Evolutionary conservation across 1,140 invertebrate species (phyloP).

Genomic region (Drosophila pseudoananassae): DNA sequence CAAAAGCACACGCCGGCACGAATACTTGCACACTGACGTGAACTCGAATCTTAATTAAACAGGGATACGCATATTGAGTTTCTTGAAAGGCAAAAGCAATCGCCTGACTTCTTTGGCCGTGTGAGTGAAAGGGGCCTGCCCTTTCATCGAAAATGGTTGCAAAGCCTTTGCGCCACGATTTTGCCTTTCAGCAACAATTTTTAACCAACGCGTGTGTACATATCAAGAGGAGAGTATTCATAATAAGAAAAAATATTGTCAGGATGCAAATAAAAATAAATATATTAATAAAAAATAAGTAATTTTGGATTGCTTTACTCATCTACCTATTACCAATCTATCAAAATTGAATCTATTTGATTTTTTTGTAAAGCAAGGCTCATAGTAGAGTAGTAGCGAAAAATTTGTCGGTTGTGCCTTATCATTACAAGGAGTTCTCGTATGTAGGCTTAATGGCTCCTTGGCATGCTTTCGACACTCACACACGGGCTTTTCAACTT

Average conservation of each 20-base stretch:
- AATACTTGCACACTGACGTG: constrained; percentile 22
- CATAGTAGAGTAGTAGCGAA: neutral
- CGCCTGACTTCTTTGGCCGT: constrained; percentile 50
- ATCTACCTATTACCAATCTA: too few species aligned
- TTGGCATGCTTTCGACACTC: constrained; percentile 34
- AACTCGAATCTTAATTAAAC: constrained; percentile 80
- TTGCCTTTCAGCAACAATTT: constrained; percentile 44
- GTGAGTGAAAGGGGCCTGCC: neutral
- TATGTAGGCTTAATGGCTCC: constrained; percentile 43
- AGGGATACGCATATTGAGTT: constrained; percentile 76
- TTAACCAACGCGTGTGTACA: constrained; percentile 4
- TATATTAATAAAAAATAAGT: neutral
- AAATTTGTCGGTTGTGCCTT: constrained; percentile 33
- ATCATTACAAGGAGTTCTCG: constrained; percentile 26
- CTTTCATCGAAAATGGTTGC: neutral
- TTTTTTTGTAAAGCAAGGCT: neutral
- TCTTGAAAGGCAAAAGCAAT: constrained; percentile 71
- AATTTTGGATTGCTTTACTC: neutral
- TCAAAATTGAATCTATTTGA: neutral
- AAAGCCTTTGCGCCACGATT: constrained; percentile 34
- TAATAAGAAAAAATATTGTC: constrained; percentile 6
- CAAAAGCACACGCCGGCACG: constrained; percentile 20
- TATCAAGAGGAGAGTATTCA: constrained; percentile 7
- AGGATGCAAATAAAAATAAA: neutral
- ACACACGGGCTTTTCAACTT: constrained; percentile 9